A percentile compares a stretch with the other conserved stretches of the same genome.
These are phyloP conservation scores for Cataglyphis livida DNA, from an alignment of 2,888 invertebrate genomes.

Conservation along the genomic window DNA sequence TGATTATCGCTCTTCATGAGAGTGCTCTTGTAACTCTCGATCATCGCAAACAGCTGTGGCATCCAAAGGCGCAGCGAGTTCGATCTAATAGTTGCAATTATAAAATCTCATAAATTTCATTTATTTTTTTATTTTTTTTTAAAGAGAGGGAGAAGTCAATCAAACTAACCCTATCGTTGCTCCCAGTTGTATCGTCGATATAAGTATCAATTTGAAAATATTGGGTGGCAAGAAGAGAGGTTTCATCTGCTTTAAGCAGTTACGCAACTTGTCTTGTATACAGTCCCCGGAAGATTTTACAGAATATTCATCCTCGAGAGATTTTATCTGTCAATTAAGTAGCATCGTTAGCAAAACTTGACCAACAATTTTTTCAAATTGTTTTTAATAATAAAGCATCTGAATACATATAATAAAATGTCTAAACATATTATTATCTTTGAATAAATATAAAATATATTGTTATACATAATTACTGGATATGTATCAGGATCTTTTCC, in stretches of 20 bases:
- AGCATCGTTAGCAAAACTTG: background rate
- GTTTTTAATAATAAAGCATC: background rate
- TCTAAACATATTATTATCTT: background rate
- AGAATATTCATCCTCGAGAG: slow-evolving; percentile 82
- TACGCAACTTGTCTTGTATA: slow-evolving; percentile 86
- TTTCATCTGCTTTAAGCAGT: slow-evolving; percentile 89
- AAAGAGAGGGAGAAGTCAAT: background rate
- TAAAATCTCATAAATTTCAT: background rate
- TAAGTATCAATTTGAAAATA: slow-evolving; percentile 88
- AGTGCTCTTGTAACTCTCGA: slow-evolving; percentile 84
- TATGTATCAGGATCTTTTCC: slow-evolving; percentile 86
- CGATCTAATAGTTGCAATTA: slow-evolving; percentile 86
- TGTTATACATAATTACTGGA: slow-evolving; percentile 87
- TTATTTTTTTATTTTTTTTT: background rate
- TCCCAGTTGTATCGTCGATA: slow-evolving; percentile 89
- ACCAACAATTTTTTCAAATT: no score
- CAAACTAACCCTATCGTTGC: slow-evolving; percentile 89
- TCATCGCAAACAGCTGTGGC: slow-evolving; percentile 93
- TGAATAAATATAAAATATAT: slow-evolving; percentile 4
- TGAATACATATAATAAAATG: background rate
- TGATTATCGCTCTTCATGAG: slow-evolving; percentile 71
- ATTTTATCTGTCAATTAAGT: slow-evolving; percentile 84
- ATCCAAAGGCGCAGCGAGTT: slow-evolving; percentile 95
- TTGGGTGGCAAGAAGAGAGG: slow-evolving; percentile 90
- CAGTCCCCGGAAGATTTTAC: slow-evolving; percentile 78